A percentile compares a stretch with the other conserved stretches of the same genome.
Evolutionary conservation across 1,140 invertebrate genomes (phyloP).

Genomic region (Tetramorium parvispinum): DNA sequence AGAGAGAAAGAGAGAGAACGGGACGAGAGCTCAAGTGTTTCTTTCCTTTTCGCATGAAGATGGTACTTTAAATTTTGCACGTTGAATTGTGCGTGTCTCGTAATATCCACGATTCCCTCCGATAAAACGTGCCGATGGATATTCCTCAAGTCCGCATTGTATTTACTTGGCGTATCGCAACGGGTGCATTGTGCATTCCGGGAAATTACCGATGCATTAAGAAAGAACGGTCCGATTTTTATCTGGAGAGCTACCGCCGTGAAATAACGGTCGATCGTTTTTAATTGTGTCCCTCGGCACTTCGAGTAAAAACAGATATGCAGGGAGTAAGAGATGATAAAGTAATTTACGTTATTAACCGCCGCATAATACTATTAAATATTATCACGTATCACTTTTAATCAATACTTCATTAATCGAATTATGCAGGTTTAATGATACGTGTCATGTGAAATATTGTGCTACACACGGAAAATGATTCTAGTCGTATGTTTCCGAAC

Average conservation of each 20-base stretch:
- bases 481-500: slow-evolving; percentile 33
- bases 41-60: slow-evolving; percentile 4
- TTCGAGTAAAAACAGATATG: background rate
- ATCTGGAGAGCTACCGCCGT: background rate
- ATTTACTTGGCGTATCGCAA: slow-evolving; percentile 16
- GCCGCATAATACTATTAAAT: background rate
- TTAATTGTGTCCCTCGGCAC: slow-evolving; percentile 5
- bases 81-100: slow-evolving; percentile 53
- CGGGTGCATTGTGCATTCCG: slow-evolving; percentile 22
- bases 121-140: slow-evolving; percentile 43
- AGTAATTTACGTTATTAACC: slow-evolving; percentile 19
- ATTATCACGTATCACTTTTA: slow-evolving; percentile 35
- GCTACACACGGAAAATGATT: slow-evolving; percentile 16
- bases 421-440: slow-evolving; percentile 43
- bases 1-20: background rate
- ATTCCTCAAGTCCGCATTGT: slow-evolving; percentile 21
- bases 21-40: background rate
- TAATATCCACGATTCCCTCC: slow-evolving; percentile 38
- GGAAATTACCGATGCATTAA: slow-evolving; percentile 59
- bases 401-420: slow-evolving; percentile 48
- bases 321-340: background rate
- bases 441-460: slow-evolving; percentile 23
- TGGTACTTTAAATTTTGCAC: slow-evolving; percentile 57
- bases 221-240: slow-evolving; percentile 12
- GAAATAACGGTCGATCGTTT: slow-evolving; percentile 14